Evolutionary conservation across 2,888 invertebrate genomes (phyloP).

Genomic region (Nephrotoma flavescens): DNA sequence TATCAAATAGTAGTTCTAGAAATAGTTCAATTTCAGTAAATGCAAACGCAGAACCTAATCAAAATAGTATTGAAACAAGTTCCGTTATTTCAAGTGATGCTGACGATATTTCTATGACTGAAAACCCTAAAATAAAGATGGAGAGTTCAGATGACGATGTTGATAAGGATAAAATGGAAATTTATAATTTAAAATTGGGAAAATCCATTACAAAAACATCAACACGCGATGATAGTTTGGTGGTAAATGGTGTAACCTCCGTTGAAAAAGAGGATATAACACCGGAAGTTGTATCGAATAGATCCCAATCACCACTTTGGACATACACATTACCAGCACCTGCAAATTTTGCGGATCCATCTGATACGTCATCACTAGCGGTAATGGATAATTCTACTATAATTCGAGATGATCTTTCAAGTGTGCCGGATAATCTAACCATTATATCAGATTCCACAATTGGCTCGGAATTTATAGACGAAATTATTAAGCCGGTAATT

Average conservation of each 20-base stretch:
- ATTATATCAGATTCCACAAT: conserved; percentile 7
- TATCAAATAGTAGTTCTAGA: background rate
- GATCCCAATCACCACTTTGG: conserved; percentile 14
- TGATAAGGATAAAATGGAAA: conserved; percentile 20
- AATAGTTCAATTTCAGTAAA: background rate
- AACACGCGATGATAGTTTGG: background rate
- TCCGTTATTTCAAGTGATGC: background rate
- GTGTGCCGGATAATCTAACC: conserved; percentile 4
- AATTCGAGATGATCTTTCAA: background rate
- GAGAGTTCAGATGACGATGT: conserved; percentile 26
- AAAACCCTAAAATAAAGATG: background rate
- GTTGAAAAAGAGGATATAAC: background rate
- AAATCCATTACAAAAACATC: conserved; percentile 19
- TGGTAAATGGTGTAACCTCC: background rate
- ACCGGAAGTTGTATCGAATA: background rate
- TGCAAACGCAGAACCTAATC: background rate
- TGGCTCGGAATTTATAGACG: conserved; percentile 4
- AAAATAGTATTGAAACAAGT: background rate
- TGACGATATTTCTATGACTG: background rate
- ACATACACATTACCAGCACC: conserved; percentile 23
- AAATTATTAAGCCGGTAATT: conserved; percentile 4
- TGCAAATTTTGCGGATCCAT: conserved; percentile 25
- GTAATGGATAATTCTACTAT: background rate
- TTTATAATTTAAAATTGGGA: conserved; percentile 29
- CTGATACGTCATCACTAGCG: background rate